Conservation (phyloP, 23 tunicate species). For the Corella eumyota region DNA sequence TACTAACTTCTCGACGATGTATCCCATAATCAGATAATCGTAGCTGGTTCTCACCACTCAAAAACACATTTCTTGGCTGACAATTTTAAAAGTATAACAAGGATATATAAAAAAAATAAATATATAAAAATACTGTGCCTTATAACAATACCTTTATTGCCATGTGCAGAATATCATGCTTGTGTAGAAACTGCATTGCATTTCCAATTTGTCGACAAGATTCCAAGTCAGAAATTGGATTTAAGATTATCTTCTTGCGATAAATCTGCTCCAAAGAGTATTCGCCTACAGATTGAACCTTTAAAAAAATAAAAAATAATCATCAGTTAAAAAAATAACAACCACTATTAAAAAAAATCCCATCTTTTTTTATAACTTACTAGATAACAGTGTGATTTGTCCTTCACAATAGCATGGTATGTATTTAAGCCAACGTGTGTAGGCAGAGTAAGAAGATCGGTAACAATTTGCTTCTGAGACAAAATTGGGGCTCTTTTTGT, state of each 20-base stretch:
- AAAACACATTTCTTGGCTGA: slow-evolving; percentile 61
- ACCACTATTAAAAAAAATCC: not conserved
- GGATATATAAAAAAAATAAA: not conserved
- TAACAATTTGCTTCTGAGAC: slow-evolving; percentile 3
- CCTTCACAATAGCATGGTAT: slow-evolving; percentile 24
- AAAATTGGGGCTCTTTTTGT: slow-evolving; percentile 39
- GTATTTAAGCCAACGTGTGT: slow-evolving; percentile 8
- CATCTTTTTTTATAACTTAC: slow-evolving; percentile 16
- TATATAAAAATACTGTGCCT: not conserved
- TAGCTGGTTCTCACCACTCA: slow-evolving; percentile 19
- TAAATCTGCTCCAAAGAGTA: slow-evolving; percentile 42
- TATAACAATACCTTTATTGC: slow-evolving; percentile 55
- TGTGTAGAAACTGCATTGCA: slow-evolving; percentile 38
- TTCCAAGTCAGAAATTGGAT: slow-evolving; percentile 15
- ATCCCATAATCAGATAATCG: slow-evolving; percentile 68
- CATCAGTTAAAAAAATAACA: not conserved
- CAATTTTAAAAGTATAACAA: not conserved
- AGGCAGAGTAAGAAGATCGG: slow-evolving; percentile 11
- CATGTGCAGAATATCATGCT: slow-evolving; percentile 44
- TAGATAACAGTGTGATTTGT: slow-evolving; percentile 50
- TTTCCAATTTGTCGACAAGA: slow-evolving; percentile 24
- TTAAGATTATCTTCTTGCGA: slow-evolving; percentile 6
- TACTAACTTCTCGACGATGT: slow-evolving; percentile 15
- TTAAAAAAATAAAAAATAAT: not conserved
- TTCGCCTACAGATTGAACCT: slow-evolving; percentile 42